phyloP scores from a whole-genome alignment of 2,113 vertebrate species.

The Microcebus murinus region DNA sequence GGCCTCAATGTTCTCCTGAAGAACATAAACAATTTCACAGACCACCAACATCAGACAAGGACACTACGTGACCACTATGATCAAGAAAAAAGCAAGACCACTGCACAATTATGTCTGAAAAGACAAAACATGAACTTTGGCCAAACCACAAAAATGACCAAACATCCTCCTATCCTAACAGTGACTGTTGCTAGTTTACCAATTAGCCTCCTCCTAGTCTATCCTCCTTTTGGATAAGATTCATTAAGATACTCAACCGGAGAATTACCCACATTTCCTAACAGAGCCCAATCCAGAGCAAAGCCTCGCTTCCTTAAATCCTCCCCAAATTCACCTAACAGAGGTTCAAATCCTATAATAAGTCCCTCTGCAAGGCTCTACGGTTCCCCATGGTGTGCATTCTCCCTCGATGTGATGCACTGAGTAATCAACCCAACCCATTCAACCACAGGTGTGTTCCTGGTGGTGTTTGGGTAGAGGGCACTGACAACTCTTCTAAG shows the following conservation, averaged over 20 bases:
- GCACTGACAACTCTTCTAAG: not conserved
- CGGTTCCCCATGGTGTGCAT: not conserved
- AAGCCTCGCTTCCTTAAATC: constrained; percentile 47
- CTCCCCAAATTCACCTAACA: not conserved
- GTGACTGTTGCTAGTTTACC: not conserved
- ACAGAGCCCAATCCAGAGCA: not conserved
- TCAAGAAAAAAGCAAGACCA: not conserved
- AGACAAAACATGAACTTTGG: constrained; percentile 15
- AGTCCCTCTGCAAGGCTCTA: not conserved
- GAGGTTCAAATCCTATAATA: not conserved
- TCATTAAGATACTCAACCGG: not conserved
- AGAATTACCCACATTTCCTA: not conserved
- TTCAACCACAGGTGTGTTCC: not conserved
- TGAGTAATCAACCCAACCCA: not conserved
- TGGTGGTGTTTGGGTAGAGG: not conserved
- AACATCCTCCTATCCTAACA: not conserved
- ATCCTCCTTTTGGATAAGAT: not conserved
- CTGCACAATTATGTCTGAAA: not conserved
- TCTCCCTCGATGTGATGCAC: not conserved
- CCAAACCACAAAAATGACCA: constrained; percentile 39
- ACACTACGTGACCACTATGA: not conserved
- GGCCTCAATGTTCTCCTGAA: not conserved
- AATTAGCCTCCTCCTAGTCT: not conserved
- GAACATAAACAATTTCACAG: not conserved
- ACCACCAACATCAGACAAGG: not conserved